A percentile compares a stretch with the other conserved stretches of the same genome.
Evolutionary conservation across 2,113 vertebrate genomes (phyloP).

Genomic region (Progne subis): DNA sequence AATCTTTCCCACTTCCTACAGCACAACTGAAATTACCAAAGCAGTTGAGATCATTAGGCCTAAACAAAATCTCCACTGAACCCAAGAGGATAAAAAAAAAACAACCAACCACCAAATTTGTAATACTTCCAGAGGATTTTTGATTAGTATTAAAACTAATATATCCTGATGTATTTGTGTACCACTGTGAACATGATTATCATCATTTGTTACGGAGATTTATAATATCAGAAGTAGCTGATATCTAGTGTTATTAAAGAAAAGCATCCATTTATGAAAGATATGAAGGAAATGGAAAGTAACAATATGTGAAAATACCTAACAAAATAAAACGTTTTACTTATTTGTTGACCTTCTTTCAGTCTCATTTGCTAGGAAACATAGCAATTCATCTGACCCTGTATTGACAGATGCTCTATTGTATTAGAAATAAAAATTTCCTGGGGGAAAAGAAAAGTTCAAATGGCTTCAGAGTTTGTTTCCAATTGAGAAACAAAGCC

Average conservation of each 20-base stretch:
- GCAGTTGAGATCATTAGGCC: neutral
- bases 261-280: neutral
- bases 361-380: neutral
- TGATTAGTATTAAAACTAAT: neutral
- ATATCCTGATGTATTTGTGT: neutral
- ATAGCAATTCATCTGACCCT: neutral
- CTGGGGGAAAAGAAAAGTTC: neutral
- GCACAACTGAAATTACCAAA: neutral
- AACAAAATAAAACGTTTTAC: neutral
- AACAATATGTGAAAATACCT: neutral
- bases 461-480: neutral
- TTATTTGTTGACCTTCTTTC: neutral
- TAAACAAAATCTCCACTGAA: neutral
- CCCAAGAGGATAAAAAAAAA: neutral
- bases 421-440: neutral
- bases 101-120: neutral
- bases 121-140: neutral
- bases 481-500: neutral
- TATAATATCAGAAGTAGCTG: neutral
- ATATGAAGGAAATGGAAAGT: neutral
- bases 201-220: neutral
- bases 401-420: neutral
- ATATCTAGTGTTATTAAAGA: neutral
- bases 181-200: neutral
- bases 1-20: neutral